Conservation (phyloP, 2,888 invertebrate species). For the Iphiclides podalirius region DNA sequence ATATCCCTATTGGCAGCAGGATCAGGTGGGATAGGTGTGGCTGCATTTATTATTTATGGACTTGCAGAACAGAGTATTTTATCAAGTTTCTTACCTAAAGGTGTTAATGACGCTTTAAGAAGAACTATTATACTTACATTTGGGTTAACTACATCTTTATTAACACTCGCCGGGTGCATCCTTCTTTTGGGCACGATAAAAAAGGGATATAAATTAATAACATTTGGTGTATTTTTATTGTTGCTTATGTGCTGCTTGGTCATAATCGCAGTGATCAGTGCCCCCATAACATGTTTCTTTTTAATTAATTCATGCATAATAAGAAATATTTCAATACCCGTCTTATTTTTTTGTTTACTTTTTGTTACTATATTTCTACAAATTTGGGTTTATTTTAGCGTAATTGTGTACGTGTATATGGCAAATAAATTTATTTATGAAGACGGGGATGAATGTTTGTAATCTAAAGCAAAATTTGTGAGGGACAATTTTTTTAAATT, state of each 20-base stretch:
- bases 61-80: slow-evolving; percentile 39
- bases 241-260: slow-evolving; percentile 32
- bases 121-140: slow-evolving; percentile 36
- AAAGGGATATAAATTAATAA: slow-evolving; percentile 10
- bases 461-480: too few species aligned
- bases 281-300: slow-evolving; percentile 44
- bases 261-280: slow-evolving; percentile 27
- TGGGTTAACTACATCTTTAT: slow-evolving; percentile 37
- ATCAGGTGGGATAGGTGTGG: slow-evolving; percentile 37
- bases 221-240: slow-evolving; percentile 31
- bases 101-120: slow-evolving; percentile 34
- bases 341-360: slow-evolving; percentile 29
- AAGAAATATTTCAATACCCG: slow-evolving; percentile 32
- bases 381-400: slow-evolving; percentile 48
- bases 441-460: neutral
- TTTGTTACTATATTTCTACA: slow-evolving; percentile 36
- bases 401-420: slow-evolving; percentile 38
- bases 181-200: slow-evolving; percentile 36
- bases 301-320: slow-evolving; percentile 34
- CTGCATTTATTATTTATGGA: slow-evolving; percentile 40
- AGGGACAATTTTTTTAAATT: too few species aligned
- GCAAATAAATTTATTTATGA: slow-evolving; percentile 5
- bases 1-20: slow-evolving; percentile 43
- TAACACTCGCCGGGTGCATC: slow-evolving; percentile 33
- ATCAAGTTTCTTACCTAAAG: slow-evolving; percentile 22